A percentile compares a stretch with the other conserved stretches of the same genome.
Conservation (phyloP, 2,113 vertebrate species). For the Gobius niger region DNA sequence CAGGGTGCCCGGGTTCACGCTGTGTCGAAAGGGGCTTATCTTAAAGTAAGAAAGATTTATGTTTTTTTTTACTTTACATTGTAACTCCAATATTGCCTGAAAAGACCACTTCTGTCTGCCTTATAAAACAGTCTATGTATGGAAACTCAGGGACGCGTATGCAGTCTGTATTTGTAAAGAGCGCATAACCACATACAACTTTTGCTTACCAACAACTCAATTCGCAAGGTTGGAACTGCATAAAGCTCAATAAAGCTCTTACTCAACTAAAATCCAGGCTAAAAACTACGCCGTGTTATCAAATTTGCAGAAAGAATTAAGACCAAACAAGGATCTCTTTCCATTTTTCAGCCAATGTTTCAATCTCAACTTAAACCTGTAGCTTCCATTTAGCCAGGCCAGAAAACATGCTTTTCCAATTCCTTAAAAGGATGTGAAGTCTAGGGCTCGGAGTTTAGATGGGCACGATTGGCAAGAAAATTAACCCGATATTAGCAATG, state of each 20-base stretch:
- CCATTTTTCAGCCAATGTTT: too few relatives aligned
- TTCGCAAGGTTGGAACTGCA: background rate
- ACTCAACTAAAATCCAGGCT: background rate
- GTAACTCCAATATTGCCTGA: conserved; percentile 21
- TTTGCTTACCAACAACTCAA: background rate
- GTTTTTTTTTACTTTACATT: conserved; percentile 35
- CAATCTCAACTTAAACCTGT: too few relatives aligned
- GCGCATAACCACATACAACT: background rate
- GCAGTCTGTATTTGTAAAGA: background rate
- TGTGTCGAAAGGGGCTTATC: conserved; percentile 43
- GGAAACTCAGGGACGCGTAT: too few relatives aligned
- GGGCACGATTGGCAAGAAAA: too few relatives aligned
- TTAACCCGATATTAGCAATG: too few relatives aligned
- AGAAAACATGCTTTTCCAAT: too few relatives aligned
- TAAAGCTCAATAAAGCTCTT: background rate
- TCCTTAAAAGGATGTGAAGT: too few relatives aligned
- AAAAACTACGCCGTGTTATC: background rate
- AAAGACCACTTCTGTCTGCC: background rate
- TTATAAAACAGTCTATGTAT: background rate
- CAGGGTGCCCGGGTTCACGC: conserved; percentile 26
- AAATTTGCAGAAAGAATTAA: too few relatives aligned
- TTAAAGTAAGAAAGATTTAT: conserved; percentile 29
- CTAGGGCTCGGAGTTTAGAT: too few relatives aligned
- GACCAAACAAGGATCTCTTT: too few relatives aligned
- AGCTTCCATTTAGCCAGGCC: too few relatives aligned